phyloP scores from a whole-genome alignment of 2,113 vertebrate genomes.

The Mobula birostris region DNA sequence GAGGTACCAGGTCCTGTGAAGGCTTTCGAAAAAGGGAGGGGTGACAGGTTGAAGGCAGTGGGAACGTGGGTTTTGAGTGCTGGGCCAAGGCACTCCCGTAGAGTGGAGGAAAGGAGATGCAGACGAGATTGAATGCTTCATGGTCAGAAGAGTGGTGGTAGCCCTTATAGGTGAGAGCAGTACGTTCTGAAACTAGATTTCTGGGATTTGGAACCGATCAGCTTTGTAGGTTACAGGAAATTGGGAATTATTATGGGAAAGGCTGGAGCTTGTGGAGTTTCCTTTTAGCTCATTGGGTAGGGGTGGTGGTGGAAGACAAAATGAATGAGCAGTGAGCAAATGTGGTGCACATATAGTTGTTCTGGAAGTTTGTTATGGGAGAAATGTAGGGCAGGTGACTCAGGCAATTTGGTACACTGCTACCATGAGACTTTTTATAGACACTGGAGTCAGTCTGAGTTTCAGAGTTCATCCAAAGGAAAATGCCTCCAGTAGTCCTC shows the following conservation, averaged over 20 bases:
- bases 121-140: neutral
- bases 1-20: neutral
- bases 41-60: neutral
- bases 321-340: neutral
- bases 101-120: neutral
- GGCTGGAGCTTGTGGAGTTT: neutral
- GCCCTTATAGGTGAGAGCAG: neutral
- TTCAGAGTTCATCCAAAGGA: neutral
- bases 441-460: neutral
- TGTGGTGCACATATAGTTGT: neutral
- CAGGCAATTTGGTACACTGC: neutral
- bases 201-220: neutral
- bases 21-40: neutral
- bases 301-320: neutral
- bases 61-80: neutral
- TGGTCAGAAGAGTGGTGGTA: neutral
- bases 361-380: neutral
- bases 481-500: neutral
- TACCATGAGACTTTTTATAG: neutral
- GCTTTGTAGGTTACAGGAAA: neutral
- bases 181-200: neutral
- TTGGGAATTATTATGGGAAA: neutral
- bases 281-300: neutral
- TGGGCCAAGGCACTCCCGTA: neutral
- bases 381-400: neutral